Evolutionary conservation across 64 coral and sea anemone species (phyloP).

Genomic region (Dendronephthya gigantea): DNA sequence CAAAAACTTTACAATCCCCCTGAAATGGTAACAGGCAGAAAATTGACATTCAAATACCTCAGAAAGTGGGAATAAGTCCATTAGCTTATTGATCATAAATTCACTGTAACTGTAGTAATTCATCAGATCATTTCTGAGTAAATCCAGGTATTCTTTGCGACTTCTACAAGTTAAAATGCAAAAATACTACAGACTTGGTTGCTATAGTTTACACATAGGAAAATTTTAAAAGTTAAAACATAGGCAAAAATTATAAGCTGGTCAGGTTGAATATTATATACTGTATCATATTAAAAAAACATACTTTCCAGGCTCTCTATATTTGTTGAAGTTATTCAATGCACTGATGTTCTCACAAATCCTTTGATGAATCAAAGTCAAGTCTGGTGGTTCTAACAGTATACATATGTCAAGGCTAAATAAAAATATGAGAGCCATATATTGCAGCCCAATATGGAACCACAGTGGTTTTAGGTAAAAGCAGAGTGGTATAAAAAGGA

Average conservation of each 20-base stretch:
- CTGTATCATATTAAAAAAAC: too few relatives aligned
- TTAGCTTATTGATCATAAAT: constrained; percentile 77
- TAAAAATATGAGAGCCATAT: background rate
- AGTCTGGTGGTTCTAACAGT: constrained; percentile 75
- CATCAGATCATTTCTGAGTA: constrained; percentile 67
- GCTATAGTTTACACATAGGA: background rate
- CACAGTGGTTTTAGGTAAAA: too few relatives aligned
- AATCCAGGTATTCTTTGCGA: constrained; percentile 62
- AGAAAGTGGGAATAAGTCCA: constrained; percentile 76
- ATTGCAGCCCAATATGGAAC: too few relatives aligned
- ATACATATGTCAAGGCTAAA: constrained; percentile 18
- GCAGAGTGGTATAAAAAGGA: background rate
- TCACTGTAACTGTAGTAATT: constrained; percentile 83
- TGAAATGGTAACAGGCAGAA: too few relatives aligned
- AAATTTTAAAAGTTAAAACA: too few relatives aligned
- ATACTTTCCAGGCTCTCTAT: constrained; percentile 77
- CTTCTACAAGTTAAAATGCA: constrained; percentile 43
- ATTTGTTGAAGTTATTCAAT: constrained; percentile 64
- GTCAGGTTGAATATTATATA: too few relatives aligned
- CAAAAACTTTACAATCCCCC: too few relatives aligned
- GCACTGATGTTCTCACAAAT: constrained; percentile 96
- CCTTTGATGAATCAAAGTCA: constrained; percentile 82
- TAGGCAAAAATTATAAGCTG: too few relatives aligned
- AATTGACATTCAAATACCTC: constrained; percentile 78
- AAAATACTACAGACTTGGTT: background rate